Conservation (phyloP, 2,888 invertebrate genomes). For the Pecten maximus region DNA sequence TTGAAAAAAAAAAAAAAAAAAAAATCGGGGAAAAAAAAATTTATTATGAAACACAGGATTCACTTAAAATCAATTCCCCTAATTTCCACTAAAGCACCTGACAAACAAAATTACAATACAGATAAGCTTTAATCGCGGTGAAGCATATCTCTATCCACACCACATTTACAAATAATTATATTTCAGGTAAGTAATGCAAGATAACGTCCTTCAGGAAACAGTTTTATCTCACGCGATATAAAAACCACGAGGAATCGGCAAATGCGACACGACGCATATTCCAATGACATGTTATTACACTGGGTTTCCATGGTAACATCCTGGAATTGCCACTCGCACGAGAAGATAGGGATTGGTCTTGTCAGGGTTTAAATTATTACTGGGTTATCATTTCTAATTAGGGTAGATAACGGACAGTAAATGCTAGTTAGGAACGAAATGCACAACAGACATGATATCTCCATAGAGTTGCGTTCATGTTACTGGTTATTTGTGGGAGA, state of each 20-base stretch:
- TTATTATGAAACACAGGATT: not conserved
- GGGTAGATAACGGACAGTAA: not conserved
- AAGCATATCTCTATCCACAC: not conserved
- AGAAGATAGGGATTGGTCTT: not conserved
- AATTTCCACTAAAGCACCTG: not conserved
- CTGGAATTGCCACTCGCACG: not conserved
- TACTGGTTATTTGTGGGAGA: not conserved
- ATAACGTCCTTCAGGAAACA: not conserved
- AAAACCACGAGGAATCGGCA: not conserved
- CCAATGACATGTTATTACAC: not conserved
- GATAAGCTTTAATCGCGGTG: not conserved
- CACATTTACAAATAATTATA: not conserved
- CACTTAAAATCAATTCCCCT: not conserved
- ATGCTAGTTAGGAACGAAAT: not conserved
- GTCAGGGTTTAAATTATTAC: not conserved
- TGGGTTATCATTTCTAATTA: not conserved
- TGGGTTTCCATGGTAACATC: not conserved
- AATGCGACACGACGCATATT: not conserved
- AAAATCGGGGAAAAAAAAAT: not conserved
- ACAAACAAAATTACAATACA: not conserved
- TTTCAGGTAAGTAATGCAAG: not conserved
- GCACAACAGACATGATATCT: not conserved
- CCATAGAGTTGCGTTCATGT: not conserved
- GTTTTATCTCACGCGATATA: not conserved
- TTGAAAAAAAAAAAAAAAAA: not conserved